Conservation (phyloP, 2,888 invertebrate species). For the Leptodirus hochenwartii region DNA sequence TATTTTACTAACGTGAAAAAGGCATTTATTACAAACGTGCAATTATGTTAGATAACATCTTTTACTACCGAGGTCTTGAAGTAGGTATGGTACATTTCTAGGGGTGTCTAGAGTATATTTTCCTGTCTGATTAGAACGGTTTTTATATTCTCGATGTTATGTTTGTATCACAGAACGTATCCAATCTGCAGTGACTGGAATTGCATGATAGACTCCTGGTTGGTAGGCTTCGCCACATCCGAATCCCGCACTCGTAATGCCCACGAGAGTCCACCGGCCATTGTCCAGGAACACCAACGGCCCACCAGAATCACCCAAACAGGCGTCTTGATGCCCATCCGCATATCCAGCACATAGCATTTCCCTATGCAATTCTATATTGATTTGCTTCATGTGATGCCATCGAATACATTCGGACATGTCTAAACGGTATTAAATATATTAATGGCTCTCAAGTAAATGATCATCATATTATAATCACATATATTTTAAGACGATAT, state of each 20-base stretch:
- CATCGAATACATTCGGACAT: constrained; percentile 58
- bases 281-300: constrained; percentile 44
- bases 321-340: constrained; percentile 67
- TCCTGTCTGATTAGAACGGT: no score
- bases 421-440: constrained; percentile 27
- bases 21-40: no score
- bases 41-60: no score
- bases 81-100: no score
- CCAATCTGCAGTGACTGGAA: constrained; percentile 51
- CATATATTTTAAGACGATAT: not conserved
- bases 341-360: constrained; percentile 78
- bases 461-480: no score
- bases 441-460: constrained; percentile 2
- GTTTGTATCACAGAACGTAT: no score
- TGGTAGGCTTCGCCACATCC: constrained; percentile 74
- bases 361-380: constrained; percentile 52
- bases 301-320: constrained; percentile 68
- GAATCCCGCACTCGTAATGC: constrained; percentile 73
- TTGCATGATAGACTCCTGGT: constrained; percentile 73
- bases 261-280: constrained; percentile 58
- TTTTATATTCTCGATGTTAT: constrained; percentile 18
- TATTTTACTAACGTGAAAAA: no score
- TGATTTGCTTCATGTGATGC: constrained; percentile 66
- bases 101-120: no score
- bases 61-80: no score